Conservation (phyloP, 1,140 invertebrate genomes). For the Lucilia sericata region DNA sequence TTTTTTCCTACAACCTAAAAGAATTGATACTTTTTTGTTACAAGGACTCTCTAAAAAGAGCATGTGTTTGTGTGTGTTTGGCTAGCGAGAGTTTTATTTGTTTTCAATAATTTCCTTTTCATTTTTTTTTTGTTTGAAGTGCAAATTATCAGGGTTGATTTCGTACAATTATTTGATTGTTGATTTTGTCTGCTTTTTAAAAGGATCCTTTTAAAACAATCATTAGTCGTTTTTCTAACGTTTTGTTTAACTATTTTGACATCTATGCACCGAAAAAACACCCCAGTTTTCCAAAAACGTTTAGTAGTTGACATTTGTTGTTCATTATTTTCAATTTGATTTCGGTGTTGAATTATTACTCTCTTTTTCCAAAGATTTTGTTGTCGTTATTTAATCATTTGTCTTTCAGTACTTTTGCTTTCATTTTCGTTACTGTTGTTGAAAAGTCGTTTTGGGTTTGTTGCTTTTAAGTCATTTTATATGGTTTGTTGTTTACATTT, state of each 20-base stretch:
- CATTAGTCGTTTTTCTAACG: not conserved
- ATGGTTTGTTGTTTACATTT: conserved; percentile 23
- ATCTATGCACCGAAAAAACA: conserved; percentile 5
- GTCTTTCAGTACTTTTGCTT: not conserved
- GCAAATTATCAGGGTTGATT: conserved; percentile 17
- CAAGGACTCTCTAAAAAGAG: not conserved
- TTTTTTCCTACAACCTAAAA: not conserved
- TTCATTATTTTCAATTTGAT: conserved; percentile 3
- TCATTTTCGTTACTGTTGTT: not conserved
- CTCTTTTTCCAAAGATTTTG: not conserved
- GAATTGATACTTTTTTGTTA: not conserved
- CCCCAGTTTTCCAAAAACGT: not conserved
- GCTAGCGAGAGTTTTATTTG: not conserved
- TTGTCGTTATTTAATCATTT: conserved; percentile 21
- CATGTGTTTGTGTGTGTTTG: not conserved
- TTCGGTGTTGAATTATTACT: not conserved
- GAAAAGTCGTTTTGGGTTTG: not conserved
- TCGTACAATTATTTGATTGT: not conserved
- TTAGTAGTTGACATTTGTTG: conserved; percentile 11
- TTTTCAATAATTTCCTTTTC: not conserved
- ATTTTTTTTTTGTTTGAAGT: not conserved
- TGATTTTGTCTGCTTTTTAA: not conserved
- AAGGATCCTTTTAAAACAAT: not conserved
- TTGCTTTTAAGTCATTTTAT: not conserved
- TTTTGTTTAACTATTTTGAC: conserved; percentile 29